phyloP scores from a whole-genome alignment of 2,113 vertebrate genomes.

The Psittacara wagleri region DNA sequence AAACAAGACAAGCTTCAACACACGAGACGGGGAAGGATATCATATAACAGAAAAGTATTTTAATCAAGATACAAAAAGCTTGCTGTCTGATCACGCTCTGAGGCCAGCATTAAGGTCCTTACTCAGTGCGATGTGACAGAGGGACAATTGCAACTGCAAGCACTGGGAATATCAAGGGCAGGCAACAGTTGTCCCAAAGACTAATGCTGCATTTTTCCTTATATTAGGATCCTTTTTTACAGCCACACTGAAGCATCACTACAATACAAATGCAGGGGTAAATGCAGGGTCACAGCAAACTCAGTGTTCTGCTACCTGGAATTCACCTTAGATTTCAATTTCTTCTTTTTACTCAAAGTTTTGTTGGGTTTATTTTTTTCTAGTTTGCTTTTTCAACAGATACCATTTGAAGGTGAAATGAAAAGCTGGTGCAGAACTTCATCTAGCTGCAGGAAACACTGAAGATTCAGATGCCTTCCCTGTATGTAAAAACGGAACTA shows the following conservation, averaged over 20 bases:
- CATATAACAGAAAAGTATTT: neutral
- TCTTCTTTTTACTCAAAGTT: neutral
- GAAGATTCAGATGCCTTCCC: neutral
- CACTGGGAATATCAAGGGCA: neutral
- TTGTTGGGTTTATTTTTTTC: neutral
- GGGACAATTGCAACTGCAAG: neutral
- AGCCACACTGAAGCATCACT: neutral
- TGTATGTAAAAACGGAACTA: neutral
- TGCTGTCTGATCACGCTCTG: neutral
- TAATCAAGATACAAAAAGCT: neutral
- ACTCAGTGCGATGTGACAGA: neutral
- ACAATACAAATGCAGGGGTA: neutral
- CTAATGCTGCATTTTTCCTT: neutral
- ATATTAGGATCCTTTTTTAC: neutral
- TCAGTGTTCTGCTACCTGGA: neutral
- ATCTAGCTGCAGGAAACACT: neutral
- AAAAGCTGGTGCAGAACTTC: neutral
- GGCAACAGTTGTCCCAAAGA: neutral
- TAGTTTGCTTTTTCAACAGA: neutral
- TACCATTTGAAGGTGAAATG: neutral
- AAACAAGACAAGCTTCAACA: neutral
- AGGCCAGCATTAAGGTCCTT: neutral
- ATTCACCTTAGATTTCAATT: neutral
- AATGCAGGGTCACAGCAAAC: neutral
- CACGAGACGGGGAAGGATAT: neutral